A percentile compares a stretch with the other conserved stretches of the same genome.
phyloP scores from a whole-genome alignment of 2,888 invertebrate species.

The Phragmatobia fuliginosa region DNA sequence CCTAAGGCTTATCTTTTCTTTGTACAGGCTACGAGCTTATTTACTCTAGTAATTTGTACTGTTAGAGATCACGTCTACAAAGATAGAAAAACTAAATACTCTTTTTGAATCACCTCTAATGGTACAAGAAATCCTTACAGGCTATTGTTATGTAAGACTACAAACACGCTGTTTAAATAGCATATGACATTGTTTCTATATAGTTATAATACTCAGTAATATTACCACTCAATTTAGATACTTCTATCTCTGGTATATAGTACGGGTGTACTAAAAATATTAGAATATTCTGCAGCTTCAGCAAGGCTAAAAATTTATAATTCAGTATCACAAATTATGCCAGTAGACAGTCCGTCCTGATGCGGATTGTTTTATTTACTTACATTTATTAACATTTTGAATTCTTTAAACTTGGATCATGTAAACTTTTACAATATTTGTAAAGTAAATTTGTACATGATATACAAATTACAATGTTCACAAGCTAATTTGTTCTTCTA shows the following conservation, averaged over 20 bases:
- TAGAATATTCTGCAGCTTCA: conserved; percentile 47
- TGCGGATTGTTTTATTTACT: conserved; percentile 68
- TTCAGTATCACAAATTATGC: conserved; percentile 74
- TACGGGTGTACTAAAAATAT: conserved; percentile 21
- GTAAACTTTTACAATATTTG: conserved; percentile 28
- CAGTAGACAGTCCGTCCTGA: conserved; percentile 77
- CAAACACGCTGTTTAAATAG: conserved; percentile 23
- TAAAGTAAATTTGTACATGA: conserved; percentile 10
- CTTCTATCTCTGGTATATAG: conserved; percentile 16
- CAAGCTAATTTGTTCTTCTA: conserved; percentile 31
- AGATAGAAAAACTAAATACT: conserved; percentile 5
- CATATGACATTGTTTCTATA: conserved; percentile 65
- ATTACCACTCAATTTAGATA: conserved; percentile 75
- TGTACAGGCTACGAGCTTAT: conserved; percentile 77
- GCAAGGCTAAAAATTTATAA: conserved; percentile 65
- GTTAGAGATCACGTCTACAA: conserved; percentile 35
- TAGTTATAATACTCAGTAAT: conserved; percentile 77
- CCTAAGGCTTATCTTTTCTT: conserved; percentile 75
- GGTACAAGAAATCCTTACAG: neutral
- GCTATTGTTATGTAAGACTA: conserved; percentile 16
- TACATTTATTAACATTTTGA: conserved; percentile 35
- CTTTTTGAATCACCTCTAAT: neutral
- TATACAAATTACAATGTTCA: conserved; percentile 25
- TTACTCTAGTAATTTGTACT: conserved; percentile 68
- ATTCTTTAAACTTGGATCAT: conserved; percentile 9